phyloP scores from a whole-genome alignment of 2,113 vertebrate species.

The Dromaius novaehollandiae region DNA sequence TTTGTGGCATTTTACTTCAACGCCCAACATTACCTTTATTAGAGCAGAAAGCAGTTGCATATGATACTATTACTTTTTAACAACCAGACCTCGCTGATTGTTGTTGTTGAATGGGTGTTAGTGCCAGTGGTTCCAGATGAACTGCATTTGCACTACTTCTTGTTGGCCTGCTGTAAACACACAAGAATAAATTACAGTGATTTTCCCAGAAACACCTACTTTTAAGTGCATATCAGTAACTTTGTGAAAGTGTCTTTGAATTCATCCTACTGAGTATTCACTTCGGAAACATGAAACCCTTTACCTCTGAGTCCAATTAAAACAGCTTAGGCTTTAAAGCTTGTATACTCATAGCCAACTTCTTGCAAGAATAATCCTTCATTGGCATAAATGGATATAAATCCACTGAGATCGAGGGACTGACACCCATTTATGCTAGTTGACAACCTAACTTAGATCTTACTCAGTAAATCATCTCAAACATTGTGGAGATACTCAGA shows the following conservation, averaged over 20 bases:
- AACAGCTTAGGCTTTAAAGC: conserved; percentile 23
- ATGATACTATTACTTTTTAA: neutral
- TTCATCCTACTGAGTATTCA: neutral
- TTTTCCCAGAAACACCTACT: neutral
- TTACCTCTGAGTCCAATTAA: conserved; percentile 19
- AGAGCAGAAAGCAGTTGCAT: neutral
- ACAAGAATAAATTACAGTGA: neutral
- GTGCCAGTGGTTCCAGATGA: neutral
- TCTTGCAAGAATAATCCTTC: conserved; percentile 3
- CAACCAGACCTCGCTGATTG: neutral
- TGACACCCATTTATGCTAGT: neutral
- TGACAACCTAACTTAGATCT: neutral
- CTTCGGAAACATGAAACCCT: conserved; percentile 1
- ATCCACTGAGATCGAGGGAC: conserved; percentile 12
- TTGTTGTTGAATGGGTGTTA: neutral
- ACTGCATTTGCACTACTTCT: neutral
- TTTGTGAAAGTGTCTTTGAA: neutral
- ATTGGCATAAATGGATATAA: neutral
- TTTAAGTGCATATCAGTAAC: neutral
- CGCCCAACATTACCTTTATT: rapidly evolving
- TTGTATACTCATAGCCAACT: neutral
- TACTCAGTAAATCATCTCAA: neutral
- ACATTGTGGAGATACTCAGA: neutral
- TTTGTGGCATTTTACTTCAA: neutral
- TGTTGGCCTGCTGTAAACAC: neutral